Conservation (phyloP, 30 jellyfish, hydroid and myxozoan genomes). For the Hydractinia symbiolongicarpus region DNA sequence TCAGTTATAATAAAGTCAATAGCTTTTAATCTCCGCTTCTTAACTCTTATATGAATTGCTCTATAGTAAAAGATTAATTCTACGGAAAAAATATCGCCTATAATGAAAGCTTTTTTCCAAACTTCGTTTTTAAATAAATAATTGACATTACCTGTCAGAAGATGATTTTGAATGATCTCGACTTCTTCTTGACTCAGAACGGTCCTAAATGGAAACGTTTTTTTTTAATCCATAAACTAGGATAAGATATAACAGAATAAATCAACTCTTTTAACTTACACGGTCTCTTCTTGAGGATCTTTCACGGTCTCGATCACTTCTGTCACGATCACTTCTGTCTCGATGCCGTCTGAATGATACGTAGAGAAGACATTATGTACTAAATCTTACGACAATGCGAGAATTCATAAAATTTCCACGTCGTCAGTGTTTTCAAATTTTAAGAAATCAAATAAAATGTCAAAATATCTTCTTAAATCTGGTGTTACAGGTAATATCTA, state of each 20-base stretch:
- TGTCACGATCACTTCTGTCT: constrained; percentile 42
- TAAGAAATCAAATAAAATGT: not conserved
- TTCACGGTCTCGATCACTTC: constrained; percentile 77
- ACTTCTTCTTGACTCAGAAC: constrained; percentile 24
- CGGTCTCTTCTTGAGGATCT: constrained; percentile 59
- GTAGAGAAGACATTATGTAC: not conserved
- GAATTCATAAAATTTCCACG: too few relatives aligned
- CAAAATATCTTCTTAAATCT: constrained; percentile 7
- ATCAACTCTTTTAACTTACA: constrained; percentile 14
- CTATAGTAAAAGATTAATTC: too few relatives aligned
- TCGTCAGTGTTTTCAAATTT: too few relatives aligned
- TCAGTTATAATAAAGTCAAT: too few relatives aligned
- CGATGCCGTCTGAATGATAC: constrained; percentile 26
- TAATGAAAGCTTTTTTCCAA: not conserved
- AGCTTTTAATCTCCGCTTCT: too few relatives aligned
- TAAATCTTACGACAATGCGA: too few relatives aligned
- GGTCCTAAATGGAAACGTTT: constrained; percentile 15
- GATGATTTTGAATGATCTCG: constrained; percentile 27
- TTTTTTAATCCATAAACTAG: not conserved
- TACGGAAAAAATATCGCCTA: too few relatives aligned
- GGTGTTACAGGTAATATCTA: not conserved
- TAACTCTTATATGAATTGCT: too few relatives aligned
- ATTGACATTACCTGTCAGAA: constrained; percentile 24
- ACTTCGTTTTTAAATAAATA: not conserved
- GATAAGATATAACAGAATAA: not conserved